These are phyloP conservation scores for Leucozona laternaria DNA, from an alignment of 2,888 invertebrate genomes.

Conservation along the genomic window DNA sequence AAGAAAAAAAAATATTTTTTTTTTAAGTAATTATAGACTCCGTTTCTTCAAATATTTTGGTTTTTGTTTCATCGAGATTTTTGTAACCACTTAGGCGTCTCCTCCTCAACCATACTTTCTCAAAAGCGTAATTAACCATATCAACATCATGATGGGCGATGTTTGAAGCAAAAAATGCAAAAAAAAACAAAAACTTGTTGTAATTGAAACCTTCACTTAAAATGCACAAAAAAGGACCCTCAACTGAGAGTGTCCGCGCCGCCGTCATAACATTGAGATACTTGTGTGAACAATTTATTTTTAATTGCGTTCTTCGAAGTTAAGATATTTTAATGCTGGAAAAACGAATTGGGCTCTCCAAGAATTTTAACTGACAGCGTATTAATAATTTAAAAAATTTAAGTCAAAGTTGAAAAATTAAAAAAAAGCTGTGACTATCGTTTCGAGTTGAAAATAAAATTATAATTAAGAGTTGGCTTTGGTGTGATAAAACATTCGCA, in stretches of 20 bases:
- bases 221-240: conserved; percentile 37
- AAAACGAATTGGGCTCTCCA: background rate
- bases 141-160: conserved; percentile 43
- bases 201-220: conserved; percentile 52
- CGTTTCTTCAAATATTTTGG: background rate
- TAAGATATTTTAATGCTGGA: background rate
- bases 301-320: background rate
- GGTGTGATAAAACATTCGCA: too few relatives aligned
- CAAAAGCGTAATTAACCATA: conserved; percentile 59
- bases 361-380: too few relatives aligned
- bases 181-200: conserved; percentile 40
- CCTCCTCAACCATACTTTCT: conserved; percentile 9
- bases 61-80: conserved; percentile 25
- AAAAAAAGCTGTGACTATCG: too few relatives aligned
- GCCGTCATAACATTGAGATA: conserved; percentile 35
- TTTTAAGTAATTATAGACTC: background rate
- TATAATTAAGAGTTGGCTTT: too few relatives aligned
- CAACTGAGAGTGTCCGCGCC: conserved; percentile 28
- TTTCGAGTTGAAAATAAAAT: too few relatives aligned
- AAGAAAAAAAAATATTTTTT: background rate
- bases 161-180: background rate
- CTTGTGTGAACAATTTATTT: conserved; percentile 46
- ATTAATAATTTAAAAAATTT: too few relatives aligned
- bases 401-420: too few relatives aligned
- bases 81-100: conserved; percentile 38